phyloP scores from a whole-genome alignment of 2,888 invertebrate genomes.

The Ariolimax columbianus region DNA sequence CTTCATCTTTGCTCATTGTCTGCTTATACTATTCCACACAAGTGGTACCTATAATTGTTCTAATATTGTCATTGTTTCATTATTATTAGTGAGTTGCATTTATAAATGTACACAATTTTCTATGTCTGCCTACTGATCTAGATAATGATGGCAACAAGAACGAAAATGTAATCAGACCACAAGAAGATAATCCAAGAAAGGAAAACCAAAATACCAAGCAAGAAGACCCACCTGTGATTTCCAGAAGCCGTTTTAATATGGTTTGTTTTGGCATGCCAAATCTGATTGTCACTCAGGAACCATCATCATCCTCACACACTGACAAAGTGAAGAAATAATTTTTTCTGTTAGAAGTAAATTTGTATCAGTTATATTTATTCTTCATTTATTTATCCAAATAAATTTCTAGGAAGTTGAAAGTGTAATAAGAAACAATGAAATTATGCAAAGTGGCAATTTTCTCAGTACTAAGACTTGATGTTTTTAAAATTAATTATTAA shows the following conservation, averaged over 20 bases:
- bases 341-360: neutral
- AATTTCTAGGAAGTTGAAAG: no score
- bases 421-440: no score
- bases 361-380: no score
- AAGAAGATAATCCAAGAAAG: neutral
- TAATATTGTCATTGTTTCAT: neutral
- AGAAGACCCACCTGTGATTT: slow-evolving; percentile 54
- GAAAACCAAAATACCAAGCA: slow-evolving; percentile 42
- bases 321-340: slow-evolving; percentile 3
- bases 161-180: neutral
- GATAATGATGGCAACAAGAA: neutral
- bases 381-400: no score
- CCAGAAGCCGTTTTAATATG: slow-evolving; percentile 74
- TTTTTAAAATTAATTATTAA: no score
- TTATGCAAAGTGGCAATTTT: no score
- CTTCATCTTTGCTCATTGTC: no score
- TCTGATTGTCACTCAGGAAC: slow-evolving; percentile 72
- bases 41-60: no score
- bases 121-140: neutral
- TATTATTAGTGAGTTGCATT: neutral
- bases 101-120: neutral
- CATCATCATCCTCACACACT: neutral
- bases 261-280: slow-evolving; percentile 78
- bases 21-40: no score
- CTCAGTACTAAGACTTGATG: no score